Base-by-base conservation (phyloP, 2,797 vertebrate species). In the Mus minutoides region DNA sequence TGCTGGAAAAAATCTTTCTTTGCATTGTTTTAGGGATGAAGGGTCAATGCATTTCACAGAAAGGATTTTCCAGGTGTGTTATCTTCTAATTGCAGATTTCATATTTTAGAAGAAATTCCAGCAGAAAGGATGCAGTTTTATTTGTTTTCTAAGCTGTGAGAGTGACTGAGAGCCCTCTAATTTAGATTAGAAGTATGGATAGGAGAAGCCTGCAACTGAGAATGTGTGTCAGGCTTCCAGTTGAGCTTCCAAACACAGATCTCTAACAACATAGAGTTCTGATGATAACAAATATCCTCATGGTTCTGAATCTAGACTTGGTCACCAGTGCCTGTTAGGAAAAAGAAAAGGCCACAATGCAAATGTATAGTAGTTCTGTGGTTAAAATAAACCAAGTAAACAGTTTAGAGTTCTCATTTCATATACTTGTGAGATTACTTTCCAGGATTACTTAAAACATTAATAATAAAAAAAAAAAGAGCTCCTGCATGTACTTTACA, bases 181-280 rank as follows among this genome's bases (percentile, higher is more conserved):
- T 76, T 91, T 96, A 49, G n/a, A 69, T 79, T 58, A 24, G 62
- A 94, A 84, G n/a, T 78, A 8, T 37, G 54, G 24, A 80, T 64
- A 37, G 14, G 26, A 82, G 16, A n/a, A 26, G 52, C 16, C 54
- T 67, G 10, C 21, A 26, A n/a, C 80, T 91, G 19, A 75, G 34
- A 40, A 19, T 24, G 60, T 93, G 10, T 58, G 17, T 2, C 37
- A 86, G 56, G 16, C 16, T 24, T 78, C 52, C 19, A 91, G 26
- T 22, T 75, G 71, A 94, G 16, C 22, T 83, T 0, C 0, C 31
- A 40, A 58, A 54, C 10, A 19, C 5, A 24, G 6, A 64, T 19
- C 58, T 37, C 3, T 14, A 91, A 76, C 49, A 88, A 13, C 17
- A 22, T 5, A n/a, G 21, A 79, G 19, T 34, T 83, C 37, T 78